Base-by-base conservation (phyloP, 1,140 invertebrate species). In the Drosophila setifemur region DNA sequence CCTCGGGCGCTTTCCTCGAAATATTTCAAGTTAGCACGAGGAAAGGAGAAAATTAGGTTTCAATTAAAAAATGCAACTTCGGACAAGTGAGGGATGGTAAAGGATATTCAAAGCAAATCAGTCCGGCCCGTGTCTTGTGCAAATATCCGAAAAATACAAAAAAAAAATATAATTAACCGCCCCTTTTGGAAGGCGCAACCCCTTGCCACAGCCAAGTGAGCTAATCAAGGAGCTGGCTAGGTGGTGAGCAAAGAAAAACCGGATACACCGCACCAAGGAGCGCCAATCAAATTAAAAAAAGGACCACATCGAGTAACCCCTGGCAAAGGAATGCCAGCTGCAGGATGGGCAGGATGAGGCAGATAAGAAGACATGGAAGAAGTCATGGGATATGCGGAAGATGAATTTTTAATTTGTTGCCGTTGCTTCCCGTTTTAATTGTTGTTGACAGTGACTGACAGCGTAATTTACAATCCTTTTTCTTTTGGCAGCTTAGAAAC, bases 331-430 rank as follows among this genome's bases (percentile, higher is more conserved):
- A 42, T 52, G 57, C 39, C 26, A 39, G 50, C 16, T 47, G 25
- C 52, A 37, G 35, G 53, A 39, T 55, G 48, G 21, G 8, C 6
- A 1, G 48, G 11, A 4, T 35, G 64, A 37, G 25, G 31, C 55
- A 44, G 26, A 55, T 58, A 28, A 49, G 28, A 77, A 37, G 73
- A 72, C 72, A 70, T 53, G 66, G 53, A 37, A 53, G 40, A 29
- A 49, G 29, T 73, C 31, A 43, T 70, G 63, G 57, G 29, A 73
- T 63, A 55, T 68, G 57, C 75, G 81, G 81, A 86, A 86, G 81
- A 86, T 87, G 81, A 86, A 86, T 86, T 86, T 86, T 86, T 86
- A 86, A 86, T 86, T 86, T 86, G 76, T 86, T 70, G 81, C 69
- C 68, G 72, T 50, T 86, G 76, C 81, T 81, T 86, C 72, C 82